Evolutionary conservation across 2,797 vertebrate genomes (phyloP), one percentile per base, ranked within the genome.

Genomic region (Iguana delicatissima): DNA sequence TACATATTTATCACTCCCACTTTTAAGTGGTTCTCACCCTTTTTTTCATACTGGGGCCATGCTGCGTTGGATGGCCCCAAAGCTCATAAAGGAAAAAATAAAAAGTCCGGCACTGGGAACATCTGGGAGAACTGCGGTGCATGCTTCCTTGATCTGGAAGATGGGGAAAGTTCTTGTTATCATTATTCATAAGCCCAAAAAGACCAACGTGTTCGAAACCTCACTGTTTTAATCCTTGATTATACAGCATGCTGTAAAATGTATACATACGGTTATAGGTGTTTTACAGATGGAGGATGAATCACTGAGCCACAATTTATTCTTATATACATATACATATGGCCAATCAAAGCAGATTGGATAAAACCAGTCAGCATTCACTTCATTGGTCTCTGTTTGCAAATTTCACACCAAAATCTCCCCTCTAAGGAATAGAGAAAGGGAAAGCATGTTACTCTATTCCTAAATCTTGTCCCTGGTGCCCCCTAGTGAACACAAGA

Each of bases 1-100:
- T 95, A 83, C 92, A 93, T 93, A 96, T 93, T 96, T 95, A 96
- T 94, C 94, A 90, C 82, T 77, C 59, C 55, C 38, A 52, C 87
- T 90, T 90, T 91, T 93, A 91, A 95, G 92, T 64, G 93, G 95
- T 86, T 94, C 32, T 62, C 9, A 20, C 73, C 10, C 38, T 91
- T 93, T 89, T 88, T 89, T 86, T 87, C 88, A 89, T 88, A 87
- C 89, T 80, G 93, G 85, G 76, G 24, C 85, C 94, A 92, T 67
- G 85, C 94, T 92, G 91, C 55, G 84, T 85, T 93, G 89, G 89
- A 89, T 88, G 73, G 89, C 89, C 90, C 90, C 7, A 3, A 13
- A 77, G 79, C 77, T 92, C 85, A 90, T 55, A 81, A 91, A 90
- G 92, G 26, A 89, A 91, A 84, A 89, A 20, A 86, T 24, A 72